Percentiles rank a stretch among this genome's conserved stretches.
phyloP scores from a whole-genome alignment of 2,888 invertebrate genomes.

The Watsonalla cultraria region DNA sequence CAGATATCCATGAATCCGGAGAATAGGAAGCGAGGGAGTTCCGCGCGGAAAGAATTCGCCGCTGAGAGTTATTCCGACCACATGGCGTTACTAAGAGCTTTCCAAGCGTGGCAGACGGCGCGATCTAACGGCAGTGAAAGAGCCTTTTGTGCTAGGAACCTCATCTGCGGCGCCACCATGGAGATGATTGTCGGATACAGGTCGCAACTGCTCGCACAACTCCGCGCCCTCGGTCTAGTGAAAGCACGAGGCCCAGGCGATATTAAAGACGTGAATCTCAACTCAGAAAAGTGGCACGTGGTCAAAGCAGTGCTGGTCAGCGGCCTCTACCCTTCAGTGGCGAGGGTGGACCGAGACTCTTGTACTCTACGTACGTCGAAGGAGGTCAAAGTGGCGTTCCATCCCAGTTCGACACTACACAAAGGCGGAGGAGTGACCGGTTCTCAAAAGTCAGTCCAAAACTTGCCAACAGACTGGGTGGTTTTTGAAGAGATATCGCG shows the following conservation, averaged over 20 bases:
- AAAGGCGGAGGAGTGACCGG: slow-evolving; percentile 71
- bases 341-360: slow-evolving; percentile 83
- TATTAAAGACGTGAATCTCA: slow-evolving; percentile 84
- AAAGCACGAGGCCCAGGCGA: slow-evolving; percentile 72
- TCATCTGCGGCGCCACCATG: slow-evolving; percentile 90
- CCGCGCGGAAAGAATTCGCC: slow-evolving; percentile 83
- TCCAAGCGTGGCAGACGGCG: slow-evolving; percentile 84
- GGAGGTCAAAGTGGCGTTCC: slow-evolving; percentile 73
- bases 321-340: slow-evolving; percentile 94
- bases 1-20: slow-evolving; percentile 85
- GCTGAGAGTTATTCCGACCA: slow-evolving; percentile 93
- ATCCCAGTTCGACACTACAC: slow-evolving; percentile 81
- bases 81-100: slow-evolving; percentile 89
- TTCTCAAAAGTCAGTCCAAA: slow-evolving; percentile 49
- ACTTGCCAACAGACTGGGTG: slow-evolving; percentile 89
- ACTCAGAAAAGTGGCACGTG: slow-evolving; percentile 93
- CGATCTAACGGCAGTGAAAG: slow-evolving; percentile 81
- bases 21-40: slow-evolving; percentile 80
- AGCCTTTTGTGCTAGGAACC: slow-evolving; percentile 86
- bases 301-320: slow-evolving; percentile 93
- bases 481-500: slow-evolving; percentile 92
- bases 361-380: slow-evolving; percentile 81
- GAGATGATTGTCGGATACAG: slow-evolving; percentile 93
- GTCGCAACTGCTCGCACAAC: slow-evolving; percentile 88
- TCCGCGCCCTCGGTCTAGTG: slow-evolving; percentile 87